Evolutionary conservation across 2,113 vertebrate species (phyloP).

Genomic region (Vulpes ferrilata): DNA sequence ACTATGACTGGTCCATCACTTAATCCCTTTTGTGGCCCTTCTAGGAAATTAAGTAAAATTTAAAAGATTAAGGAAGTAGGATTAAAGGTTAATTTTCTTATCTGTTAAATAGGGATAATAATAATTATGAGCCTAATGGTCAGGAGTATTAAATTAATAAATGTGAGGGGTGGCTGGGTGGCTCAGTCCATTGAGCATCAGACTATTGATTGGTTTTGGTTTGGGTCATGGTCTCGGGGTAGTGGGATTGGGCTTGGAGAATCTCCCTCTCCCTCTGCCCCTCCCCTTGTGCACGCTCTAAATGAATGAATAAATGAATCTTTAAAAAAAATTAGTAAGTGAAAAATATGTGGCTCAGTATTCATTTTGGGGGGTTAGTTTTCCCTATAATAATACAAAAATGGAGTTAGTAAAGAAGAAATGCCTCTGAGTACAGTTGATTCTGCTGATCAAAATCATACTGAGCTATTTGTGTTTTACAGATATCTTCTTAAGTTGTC

Average conservation of each 20-base stretch:
- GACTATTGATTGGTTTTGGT: background rate
- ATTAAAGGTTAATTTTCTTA: constrained; percentile 7
- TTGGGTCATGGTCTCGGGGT: background rate
- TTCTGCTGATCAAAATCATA: background rate
- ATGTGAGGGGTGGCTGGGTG: background rate
- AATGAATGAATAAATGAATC: background rate
- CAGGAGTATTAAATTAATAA: background rate
- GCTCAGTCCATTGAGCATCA: too few relatives aligned
- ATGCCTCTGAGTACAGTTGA: background rate
- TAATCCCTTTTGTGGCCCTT: background rate
- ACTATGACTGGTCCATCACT: background rate
- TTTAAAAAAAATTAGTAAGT: background rate
- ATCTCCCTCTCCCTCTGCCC: background rate
- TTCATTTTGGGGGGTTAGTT: background rate
- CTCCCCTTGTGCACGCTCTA: background rate
- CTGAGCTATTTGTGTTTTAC: background rate
- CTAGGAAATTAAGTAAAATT: background rate
- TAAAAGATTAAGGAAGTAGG: background rate
- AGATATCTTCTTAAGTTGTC: constrained; percentile 14
- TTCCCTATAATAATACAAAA: constrained; percentile 1
- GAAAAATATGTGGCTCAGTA: background rate
- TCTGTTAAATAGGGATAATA: background rate
- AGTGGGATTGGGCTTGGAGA: background rate
- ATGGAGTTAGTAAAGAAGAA: background rate
- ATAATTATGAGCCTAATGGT: background rate